phyloP scores from a whole-genome alignment of 2,797 vertebrate species.

The Brotula barbata region DNA sequence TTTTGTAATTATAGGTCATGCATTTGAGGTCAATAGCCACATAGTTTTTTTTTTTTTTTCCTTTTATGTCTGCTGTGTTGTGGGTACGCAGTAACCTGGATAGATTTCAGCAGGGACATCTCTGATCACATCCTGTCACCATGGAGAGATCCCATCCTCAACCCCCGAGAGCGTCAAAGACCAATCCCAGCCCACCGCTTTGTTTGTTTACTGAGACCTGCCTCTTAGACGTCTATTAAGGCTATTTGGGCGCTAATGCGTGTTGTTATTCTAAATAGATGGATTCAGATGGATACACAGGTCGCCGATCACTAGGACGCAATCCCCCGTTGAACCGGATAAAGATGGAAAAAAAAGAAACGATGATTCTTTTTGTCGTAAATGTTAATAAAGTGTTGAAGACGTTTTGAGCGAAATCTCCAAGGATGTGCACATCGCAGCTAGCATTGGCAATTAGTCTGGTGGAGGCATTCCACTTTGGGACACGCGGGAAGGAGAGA shows the following conservation, averaged over 20 bases:
- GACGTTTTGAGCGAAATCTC: constrained; percentile 64
- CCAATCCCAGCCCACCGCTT: constrained; percentile 76
- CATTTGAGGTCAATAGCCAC: constrained; percentile 60
- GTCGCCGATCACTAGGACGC: constrained; percentile 19
- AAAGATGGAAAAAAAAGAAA: constrained; percentile 35
- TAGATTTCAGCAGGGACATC: constrained; percentile 75
- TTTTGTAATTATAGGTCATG: constrained; percentile 39
- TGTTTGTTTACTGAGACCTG: constrained; percentile 77
- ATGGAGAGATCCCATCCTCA: constrained; percentile 73
- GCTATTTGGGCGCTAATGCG: constrained; percentile 73
- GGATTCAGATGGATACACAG: constrained; percentile 46
- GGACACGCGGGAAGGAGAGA: constrained; percentile 59
- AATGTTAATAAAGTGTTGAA: constrained; percentile 57
- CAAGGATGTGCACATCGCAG: constrained; percentile 50
- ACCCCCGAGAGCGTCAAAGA: constrained; percentile 74
- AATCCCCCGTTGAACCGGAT: constrained; percentile 41
- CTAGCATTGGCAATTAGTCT: constrained; percentile 68
- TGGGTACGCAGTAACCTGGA: constrained; percentile 71
- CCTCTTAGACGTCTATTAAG: constrained; percentile 75
- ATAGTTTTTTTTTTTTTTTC: constrained; percentile 14
- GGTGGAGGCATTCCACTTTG: constrained; percentile 55
- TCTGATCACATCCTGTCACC: constrained; percentile 76
- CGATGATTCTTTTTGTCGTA: constrained; percentile 44
- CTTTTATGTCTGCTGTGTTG: constrained; percentile 33
- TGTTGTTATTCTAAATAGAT: constrained; percentile 70